phyloP scores from a whole-genome alignment of 2,888 invertebrate species.

The Hydrotaea cyrtoneurina region DNA sequence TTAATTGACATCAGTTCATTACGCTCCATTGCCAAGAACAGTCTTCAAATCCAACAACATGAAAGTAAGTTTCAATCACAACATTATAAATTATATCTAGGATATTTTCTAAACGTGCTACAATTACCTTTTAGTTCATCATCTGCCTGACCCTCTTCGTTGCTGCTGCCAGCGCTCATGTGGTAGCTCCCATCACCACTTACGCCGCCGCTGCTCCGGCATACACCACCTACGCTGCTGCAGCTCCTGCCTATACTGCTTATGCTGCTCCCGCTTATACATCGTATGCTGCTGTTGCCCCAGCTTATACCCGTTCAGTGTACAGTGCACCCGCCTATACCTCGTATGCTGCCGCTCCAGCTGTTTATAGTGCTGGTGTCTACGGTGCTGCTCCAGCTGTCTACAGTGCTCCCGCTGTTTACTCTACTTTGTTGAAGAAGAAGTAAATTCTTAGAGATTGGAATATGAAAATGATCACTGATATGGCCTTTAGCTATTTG shows the following conservation, averaged over 20 bases:
- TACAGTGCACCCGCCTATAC: constrained; percentile 68
- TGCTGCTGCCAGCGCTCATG: constrained; percentile 75
- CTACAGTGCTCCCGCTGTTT: constrained; percentile 49
- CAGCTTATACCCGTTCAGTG: constrained; percentile 67
- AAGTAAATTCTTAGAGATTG: constrained; percentile 46
- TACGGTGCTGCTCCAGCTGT: constrained; percentile 17
- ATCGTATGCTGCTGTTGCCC: constrained; percentile 57
- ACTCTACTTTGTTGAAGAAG: constrained; percentile 58
- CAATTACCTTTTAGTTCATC: constrained; percentile 70
- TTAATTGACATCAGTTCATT: constrained; percentile 52
- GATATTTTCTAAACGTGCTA: not conserved
- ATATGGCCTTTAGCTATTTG: not conserved
- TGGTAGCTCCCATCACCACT: constrained; percentile 60
- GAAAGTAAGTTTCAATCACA: constrained; percentile 12
- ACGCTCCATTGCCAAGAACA: constrained; percentile 12
- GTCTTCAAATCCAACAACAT: constrained; percentile 1
- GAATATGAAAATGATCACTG: constrained; percentile 15
- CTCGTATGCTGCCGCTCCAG: constrained; percentile 41
- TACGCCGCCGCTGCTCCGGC: constrained; percentile 43
- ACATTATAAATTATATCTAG: not conserved
- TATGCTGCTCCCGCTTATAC: constrained; percentile 66
- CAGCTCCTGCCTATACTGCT: constrained; percentile 65
- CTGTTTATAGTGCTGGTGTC: constrained; percentile 50
- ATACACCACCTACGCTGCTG: constrained; percentile 58
- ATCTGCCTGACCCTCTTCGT: constrained; percentile 76